Percentiles rank a stretch among this genome's conserved stretches.
Evolutionary conservation across 2,113 vertebrate genomes (phyloP).

Genomic region (Prolemur simus): DNA sequence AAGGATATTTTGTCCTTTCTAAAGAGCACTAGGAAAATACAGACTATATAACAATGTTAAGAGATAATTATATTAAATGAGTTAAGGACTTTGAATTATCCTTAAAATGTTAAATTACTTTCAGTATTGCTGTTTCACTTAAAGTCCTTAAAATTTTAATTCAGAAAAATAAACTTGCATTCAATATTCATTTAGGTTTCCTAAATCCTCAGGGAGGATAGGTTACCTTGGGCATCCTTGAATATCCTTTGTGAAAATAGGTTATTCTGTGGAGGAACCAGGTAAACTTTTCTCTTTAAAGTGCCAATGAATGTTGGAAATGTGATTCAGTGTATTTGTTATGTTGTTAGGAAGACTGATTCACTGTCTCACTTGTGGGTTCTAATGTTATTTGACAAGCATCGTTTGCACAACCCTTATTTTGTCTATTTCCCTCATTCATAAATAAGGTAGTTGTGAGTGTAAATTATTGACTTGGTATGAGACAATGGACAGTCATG

Average conservation of each 20-base stretch:
- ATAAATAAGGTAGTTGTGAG: not conserved
- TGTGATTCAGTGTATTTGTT: not conserved
- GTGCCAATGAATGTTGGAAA: not conserved
- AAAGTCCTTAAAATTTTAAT: conserved; percentile 67
- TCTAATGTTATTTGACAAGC: not conserved
- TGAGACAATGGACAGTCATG: not conserved
- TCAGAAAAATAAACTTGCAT: conserved; percentile 62
- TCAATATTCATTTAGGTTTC: conserved; percentile 39
- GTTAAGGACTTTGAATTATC: conserved; percentile 62
- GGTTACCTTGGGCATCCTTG: not conserved
- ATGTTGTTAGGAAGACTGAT: conserved; percentile 6
- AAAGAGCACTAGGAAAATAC: conserved; percentile 52
- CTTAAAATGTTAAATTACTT: conserved; percentile 70
- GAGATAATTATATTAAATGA: conserved; percentile 63
- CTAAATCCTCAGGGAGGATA: not conserved
- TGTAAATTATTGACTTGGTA: not conserved
- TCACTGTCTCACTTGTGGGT: not conserved
- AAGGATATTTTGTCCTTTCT: conserved; percentile 59
- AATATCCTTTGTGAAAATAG: not conserved
- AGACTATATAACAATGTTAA: conserved; percentile 54
- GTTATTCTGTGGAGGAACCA: not conserved
- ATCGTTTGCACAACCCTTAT: not conserved
- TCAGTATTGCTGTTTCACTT: conserved; percentile 36
- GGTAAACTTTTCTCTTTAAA: not conserved
- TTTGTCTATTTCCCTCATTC: not conserved